Evolutionary conservation across 2,888 invertebrate species (phyloP), one percentile per base, ranked within the genome.

Genomic region (Sialis lutaria): DNA sequence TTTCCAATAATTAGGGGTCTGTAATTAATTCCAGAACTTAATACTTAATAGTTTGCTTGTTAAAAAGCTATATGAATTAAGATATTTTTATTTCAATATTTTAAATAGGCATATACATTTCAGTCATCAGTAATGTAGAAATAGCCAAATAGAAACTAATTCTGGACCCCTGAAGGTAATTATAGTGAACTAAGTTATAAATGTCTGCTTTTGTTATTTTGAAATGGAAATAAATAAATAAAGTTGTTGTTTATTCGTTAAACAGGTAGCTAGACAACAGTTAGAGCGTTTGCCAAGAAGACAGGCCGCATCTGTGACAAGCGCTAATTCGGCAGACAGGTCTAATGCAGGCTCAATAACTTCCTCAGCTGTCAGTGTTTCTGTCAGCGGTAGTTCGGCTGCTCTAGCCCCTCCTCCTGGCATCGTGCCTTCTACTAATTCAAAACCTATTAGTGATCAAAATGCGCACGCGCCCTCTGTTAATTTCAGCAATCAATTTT

Each of bases 231-330:
- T 1, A 5, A 6, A 10, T 37, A 6, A 6, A 12, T 37, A 2
- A 7, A 12, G 8, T 10, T 4, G 12, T 37, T 37, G 7, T 37
- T 6, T 37, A 7, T 37, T 37, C 2, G 6, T 37, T 12, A 54
- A 55, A 44, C 67, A 83, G 81, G 84, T 82, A 59, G 83, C 84
- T 52, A 79, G 91, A 54, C 90, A 90, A 68, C 89, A 90, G 66
- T 67, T 91, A 60, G 91, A 92, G 67, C 76, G 91, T 52, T 73
- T 90, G 64, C 91, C 91, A 55, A 77, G 90, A 56, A 78, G 91
- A 57, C 80, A 79, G 56, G 78, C 80, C 47, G 33, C 33, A 34
- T 22, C 22, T 22, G 35, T 35, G 9, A 42, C 30, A 8, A 10
- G 31, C 30, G 30, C 30, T 34, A 31, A 22, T 12, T 22, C 39